Conservation (phyloP, 1,140 invertebrate genomes). For the Calosoma granatense region DNA sequence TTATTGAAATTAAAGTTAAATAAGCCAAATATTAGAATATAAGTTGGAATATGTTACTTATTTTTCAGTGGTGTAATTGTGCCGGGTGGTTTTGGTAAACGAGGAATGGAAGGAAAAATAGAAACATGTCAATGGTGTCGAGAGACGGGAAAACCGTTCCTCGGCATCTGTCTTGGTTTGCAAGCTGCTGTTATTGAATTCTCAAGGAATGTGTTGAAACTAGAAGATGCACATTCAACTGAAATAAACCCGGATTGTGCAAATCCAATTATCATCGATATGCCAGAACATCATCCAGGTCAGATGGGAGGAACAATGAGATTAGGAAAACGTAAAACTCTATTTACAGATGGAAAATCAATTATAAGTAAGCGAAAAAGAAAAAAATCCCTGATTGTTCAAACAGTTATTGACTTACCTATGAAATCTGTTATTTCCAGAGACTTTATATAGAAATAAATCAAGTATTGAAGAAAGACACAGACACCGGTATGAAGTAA, state of each 20-base stretch:
- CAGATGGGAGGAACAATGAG: constrained; percentile 97
- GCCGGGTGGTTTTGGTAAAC: constrained; percentile 90
- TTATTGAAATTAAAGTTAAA: too few relatives aligned
- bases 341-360: constrained; percentile 46
- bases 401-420: constrained; percentile 5
- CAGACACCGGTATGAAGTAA: constrained; percentile 92
- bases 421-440: constrained; percentile 36
- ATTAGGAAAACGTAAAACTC: constrained; percentile 81
- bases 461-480: constrained; percentile 90
- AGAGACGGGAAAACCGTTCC: constrained; percentile 77
- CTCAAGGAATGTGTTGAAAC: constrained; percentile 73
- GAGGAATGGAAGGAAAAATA: constrained; percentile 96
- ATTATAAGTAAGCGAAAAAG: constrained; percentile 10
- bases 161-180: constrained; percentile 94
- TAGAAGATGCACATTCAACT: constrained; percentile 74
- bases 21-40: too few relatives aligned
- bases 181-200: constrained; percentile 97
- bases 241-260: constrained; percentile 70
- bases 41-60: constrained; percentile 16
- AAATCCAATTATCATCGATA: constrained; percentile 87
- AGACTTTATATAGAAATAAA: constrained; percentile 73
- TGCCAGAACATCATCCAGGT: constrained; percentile 95
- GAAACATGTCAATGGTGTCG: constrained; percentile 88
- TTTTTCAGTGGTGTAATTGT: constrained; percentile 80
- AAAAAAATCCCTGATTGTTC: constrained; percentile 13